Conservation (phyloP, 2,797 vertebrate species). For the Bovichtus diacanthus region DNA sequence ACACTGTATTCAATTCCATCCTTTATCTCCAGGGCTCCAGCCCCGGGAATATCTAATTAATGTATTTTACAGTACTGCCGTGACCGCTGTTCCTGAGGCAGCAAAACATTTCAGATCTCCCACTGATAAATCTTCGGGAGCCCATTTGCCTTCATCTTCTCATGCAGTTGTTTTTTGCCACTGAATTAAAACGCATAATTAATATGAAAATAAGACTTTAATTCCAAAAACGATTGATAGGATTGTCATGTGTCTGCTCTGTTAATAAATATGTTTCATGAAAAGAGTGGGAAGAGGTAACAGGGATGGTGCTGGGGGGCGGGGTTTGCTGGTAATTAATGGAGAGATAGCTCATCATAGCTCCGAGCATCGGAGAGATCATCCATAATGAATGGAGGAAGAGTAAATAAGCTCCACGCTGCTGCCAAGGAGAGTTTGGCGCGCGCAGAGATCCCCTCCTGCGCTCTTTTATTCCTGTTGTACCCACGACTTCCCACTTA, state of each 20-base stretch:
- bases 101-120: constrained; percentile 74
- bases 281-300: constrained; percentile 11
- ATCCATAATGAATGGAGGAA: constrained; percentile 71
- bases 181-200: constrained; percentile 64
- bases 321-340: constrained; percentile 59
- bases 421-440: constrained; percentile 51
- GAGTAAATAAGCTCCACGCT: constrained; percentile 68
- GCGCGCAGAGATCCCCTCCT: constrained; percentile 31
- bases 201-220: constrained; percentile 61
- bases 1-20: constrained; percentile 80
- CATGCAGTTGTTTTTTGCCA: constrained; percentile 23
- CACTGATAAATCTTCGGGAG: constrained; percentile 66
- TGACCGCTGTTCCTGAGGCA: constrained; percentile 72
- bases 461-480: constrained; percentile 39
- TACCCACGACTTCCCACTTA: constrained; percentile 28
- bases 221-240: constrained; percentile 46
- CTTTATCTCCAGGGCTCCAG: constrained; percentile 83
- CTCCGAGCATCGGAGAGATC: constrained; percentile 62
- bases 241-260: constrained; percentile 49
- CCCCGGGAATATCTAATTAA: constrained; percentile 84
- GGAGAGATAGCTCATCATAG: constrained; percentile 69
- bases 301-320: background rate
- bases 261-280: constrained; percentile 38
- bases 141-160: constrained; percentile 57
- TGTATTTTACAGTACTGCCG: constrained; percentile 78